Base-by-base conservation (phyloP, 2,113 vertebrate genomes). In the Halcyon malimbica region DNA sequence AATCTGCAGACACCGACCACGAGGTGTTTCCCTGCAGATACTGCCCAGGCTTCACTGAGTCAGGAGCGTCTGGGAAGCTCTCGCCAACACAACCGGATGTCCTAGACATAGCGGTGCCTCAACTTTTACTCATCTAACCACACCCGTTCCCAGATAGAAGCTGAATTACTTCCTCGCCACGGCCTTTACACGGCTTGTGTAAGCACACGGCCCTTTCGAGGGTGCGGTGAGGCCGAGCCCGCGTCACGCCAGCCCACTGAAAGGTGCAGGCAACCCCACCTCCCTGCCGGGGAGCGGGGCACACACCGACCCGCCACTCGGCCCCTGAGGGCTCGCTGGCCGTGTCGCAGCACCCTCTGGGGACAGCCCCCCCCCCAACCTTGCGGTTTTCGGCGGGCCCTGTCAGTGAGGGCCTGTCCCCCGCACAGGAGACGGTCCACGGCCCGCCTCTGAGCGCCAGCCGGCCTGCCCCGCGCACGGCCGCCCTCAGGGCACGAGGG, bases 231-330 rank as follows among this genome's bases (percentile, higher is more conserved):
- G 19, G 33, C 44, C 25, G 16, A 2, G 28, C 6, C 20, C 53
- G 11, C 8, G 10, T 20, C 31, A 35, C 1, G 0, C 1, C 12
- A n/a, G 33, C 0, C 44, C 74, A 11, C 0, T 13, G 9, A 41
- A 9, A 13, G 51, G 50, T 0, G 23, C 42, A 35, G 0, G 2
- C 9, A 42, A 3, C 31, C 13, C 11, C 29, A 13, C n/a, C 73
- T 35, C 42, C 14, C 0, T 8, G 14, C 8, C 2, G 46, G 9
- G 6, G 11, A 17, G 28, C 41, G 8, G 41, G 20, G 37, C 39
- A 25, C 67, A 3, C 2, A 16, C 10, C 5, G 7, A 11, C 41
- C 35, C 6, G 15, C 26, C 12, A 9, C 46, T 14, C 1, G 28
- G 24, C 63, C 10, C 25, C 39, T 39, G 60, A 24, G 44, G 57